Percentiles rank a stretch among this genome's conserved stretches.
These are phyloP conservation scores for Phaethornis superciliosus DNA, from an alignment of 2,113 vertebrate species.

Conservation along the genomic window DNA sequence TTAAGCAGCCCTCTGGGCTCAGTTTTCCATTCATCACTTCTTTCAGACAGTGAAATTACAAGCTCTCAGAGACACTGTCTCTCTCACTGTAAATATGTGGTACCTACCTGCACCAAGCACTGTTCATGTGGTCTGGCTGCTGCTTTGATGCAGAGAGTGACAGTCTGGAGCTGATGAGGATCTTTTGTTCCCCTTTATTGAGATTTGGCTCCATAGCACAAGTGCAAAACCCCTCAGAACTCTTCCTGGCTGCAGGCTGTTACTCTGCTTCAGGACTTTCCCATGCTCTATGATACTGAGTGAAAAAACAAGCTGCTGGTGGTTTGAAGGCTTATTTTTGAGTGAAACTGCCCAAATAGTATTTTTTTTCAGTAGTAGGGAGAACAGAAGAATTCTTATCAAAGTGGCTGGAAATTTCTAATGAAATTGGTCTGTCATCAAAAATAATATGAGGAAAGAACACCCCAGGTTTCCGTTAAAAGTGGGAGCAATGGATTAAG, in stretches of 20 bases:
- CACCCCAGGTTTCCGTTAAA: neutral
- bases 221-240: neutral
- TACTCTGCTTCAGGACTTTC: rapidly evolving
- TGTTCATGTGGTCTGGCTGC: neutral
- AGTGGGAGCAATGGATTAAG: neutral
- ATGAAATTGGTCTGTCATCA: neutral
- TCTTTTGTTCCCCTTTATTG: neutral
- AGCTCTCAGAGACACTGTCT: neutral
- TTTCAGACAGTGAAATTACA: neutral
- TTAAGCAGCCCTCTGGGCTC: neutral
- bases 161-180: neutral
- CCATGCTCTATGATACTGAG: neutral
- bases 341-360: neutral
- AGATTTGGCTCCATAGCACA: neutral
- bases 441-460: neutral
- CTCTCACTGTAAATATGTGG: neutral
- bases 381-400: neutral
- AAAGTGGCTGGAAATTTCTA: neutral
- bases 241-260: neutral
- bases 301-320: neutral
- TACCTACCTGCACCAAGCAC: neutral
- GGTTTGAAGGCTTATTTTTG: neutral
- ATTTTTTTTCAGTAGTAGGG: neutral
- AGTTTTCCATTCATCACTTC: neutral
- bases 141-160: neutral